Base-by-base conservation (phyloP, 2,113 vertebrate species). In the Zosterops japonicus region DNA sequence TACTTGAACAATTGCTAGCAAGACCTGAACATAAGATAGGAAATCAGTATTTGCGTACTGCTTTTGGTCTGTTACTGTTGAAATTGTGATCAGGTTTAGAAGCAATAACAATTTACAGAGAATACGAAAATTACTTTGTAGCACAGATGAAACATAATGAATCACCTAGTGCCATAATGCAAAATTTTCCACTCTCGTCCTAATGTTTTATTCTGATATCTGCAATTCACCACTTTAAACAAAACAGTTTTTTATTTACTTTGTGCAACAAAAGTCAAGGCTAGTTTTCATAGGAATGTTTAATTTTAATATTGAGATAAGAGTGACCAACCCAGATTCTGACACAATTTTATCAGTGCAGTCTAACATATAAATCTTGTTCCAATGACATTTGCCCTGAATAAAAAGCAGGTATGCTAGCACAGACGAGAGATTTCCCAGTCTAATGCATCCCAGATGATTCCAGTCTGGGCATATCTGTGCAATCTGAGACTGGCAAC, bases 241-340 rank as follows among this genome's bases (percentile, higher is more conserved):
- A 44, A 94, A 95, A 96, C 60, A 89, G 94, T 6, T 65, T 96
- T 92, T 97, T 49, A 92, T 97, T 97, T 97, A 80, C 70, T 64
- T 84, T 64, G 56, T 44, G 46, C 70, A 83, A 88, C 79, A 74
- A n/a, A 89, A 93, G 69, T 74, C 75, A 93, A 95, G 59, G 28
- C 65, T 86, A 60, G 78, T 91, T 92, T 96, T 93, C 53, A 59
- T 85, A 67, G 11, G 57, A 78, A 75, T 74, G 60, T 83, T 93
- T 91, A 69, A 76, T 93, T 94, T 97, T 72, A 29, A 53, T 80
- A n/a, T 36, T 23, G 41, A 96, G 94, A 93, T 97, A 95, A 94
- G 69, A 84, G 35, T 39, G 46, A 78, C 68, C 59, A 94, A 47
- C 75, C 41, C 78, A 95, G 93, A 81, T 96, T 96, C 60, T 95